Evolutionary conservation across 2,113 vertebrate species (phyloP), one percentile per base, ranked within the genome.

Genomic region (Silurus asotus): DNA sequence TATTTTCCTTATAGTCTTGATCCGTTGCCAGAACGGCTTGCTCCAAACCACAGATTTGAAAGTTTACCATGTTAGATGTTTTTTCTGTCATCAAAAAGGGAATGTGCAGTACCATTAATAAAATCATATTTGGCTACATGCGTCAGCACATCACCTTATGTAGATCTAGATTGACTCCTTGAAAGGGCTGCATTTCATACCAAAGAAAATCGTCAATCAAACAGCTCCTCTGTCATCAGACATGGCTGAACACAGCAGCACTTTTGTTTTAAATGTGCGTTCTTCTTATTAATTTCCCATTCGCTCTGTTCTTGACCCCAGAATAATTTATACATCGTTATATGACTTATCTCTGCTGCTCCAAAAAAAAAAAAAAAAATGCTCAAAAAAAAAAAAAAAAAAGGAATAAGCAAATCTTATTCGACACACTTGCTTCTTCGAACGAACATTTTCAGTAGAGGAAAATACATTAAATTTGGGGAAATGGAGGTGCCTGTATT

Each of bases 401-500:
- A 81, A 75, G 58, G 70, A 58, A 87, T 65, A 56, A 72, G 45
- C 11, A 80, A 79, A 87, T 56, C 48, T 19, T 48, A 65, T 75
- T 65, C 78, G 81, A 67, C 37, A 61, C 51, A 28, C 15, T 0
- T 15, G 65, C 77, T 25, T 37, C 74, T 65, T 88, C 59, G 67
- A 78, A 84, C 79, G 75, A 85, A 79, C 67, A 28, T 58, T 74
- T 49, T 55, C 37, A 86, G 72, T 2, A 64, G 64, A 85, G 64
- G 83, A 85, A 82, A 82, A 79, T 81, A 25, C 84, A 76, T 88
- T 87, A 70, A 45, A 49, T 82, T 87, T 53, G n/a, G 82, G 61
- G 48, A 79, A 79, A 62, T 82, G 80, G 37, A 85, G 59, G 86
- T 81, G 37, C 9, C 1, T 37, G 75, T 80, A 23, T 84, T 79